These are phyloP conservation scores for Bellardia bayeri DNA, from an alignment of 2,888 invertebrate species.

Conservation along the genomic window DNA sequence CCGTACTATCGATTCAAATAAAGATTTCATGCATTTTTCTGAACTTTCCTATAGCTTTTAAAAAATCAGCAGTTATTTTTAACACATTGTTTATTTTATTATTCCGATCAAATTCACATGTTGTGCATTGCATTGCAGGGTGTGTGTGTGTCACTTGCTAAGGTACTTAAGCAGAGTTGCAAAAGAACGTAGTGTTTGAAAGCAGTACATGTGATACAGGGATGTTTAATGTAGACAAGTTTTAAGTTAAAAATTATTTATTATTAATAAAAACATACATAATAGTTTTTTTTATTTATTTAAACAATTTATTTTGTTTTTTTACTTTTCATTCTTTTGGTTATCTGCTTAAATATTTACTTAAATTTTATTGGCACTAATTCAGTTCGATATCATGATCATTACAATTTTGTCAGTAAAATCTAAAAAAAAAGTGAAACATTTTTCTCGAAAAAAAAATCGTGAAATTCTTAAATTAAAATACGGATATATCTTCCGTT, in stretches of 20 bases:
- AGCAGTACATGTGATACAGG: neutral
- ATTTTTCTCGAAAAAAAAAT: slow-evolving; percentile 15
- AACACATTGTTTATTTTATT: slow-evolving; percentile 30
- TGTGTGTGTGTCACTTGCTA: neutral
- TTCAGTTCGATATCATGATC: slow-evolving; percentile 52
- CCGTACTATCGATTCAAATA: too few species aligned
- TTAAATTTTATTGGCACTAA: slow-evolving; percentile 65
- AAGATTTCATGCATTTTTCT: too few species aligned
- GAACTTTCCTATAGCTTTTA: too few species aligned
- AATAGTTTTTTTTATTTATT: neutral
- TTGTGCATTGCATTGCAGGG: neutral
- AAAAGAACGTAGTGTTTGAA: neutral
- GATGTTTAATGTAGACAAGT: neutral
- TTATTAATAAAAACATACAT: too few species aligned
- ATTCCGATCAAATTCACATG: neutral
- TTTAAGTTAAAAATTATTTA: too few species aligned
- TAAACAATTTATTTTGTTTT: neutral
- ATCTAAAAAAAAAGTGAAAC: slow-evolving; percentile 28
- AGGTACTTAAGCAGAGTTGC: neutral
- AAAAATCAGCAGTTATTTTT: too few species aligned
- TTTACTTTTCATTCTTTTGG: neutral
- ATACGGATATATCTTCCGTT: slow-evolving; percentile 57
- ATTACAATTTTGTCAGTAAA: slow-evolving; percentile 19
- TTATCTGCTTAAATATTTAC: slow-evolving; percentile 4
- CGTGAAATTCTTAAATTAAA: neutral